Evolutionary conservation across 2,113 vertebrate species (phyloP).

Genomic region (Megatriorchis doriae): DNA sequence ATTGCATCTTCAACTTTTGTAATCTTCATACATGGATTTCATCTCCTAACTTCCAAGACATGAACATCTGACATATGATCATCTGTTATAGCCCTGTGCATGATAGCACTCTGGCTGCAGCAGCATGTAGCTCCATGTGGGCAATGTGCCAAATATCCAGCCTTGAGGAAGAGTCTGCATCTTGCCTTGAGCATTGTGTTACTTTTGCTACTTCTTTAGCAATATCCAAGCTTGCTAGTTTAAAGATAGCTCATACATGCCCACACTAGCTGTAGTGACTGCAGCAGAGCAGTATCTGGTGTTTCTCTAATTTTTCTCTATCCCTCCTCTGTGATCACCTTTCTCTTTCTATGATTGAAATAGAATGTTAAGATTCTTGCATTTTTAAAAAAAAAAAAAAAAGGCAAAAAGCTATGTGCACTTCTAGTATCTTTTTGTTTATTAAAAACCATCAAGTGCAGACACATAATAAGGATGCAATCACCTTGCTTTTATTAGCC

Average conservation of each 20-base stretch:
- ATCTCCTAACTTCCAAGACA: neutral
- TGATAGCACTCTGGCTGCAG: neutral
- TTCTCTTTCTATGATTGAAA: neutral
- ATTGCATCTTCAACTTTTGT: neutral
- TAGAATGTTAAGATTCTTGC: neutral
- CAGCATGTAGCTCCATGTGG: accelerated
- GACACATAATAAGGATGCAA: neutral
- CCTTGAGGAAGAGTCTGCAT: neutral
- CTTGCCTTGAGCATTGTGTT: neutral
- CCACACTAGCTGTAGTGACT: neutral
- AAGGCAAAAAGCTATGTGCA: neutral
- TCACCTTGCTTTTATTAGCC: neutral
- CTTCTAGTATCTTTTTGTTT: neutral
- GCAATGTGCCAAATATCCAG: neutral
- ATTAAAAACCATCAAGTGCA: neutral
- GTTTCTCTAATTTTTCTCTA: neutral
- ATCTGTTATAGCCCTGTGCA: neutral
- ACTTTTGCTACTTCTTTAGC: neutral
- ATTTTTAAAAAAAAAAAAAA: neutral
- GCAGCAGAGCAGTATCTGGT: neutral
- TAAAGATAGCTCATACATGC: neutral
- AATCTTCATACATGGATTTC: neutral
- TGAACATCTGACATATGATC: accelerated
- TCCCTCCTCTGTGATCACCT: neutral
- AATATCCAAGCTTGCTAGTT: neutral